Conservation (phyloP, 2,888 invertebrate species). For the Orgyia antiqua region DNA sequence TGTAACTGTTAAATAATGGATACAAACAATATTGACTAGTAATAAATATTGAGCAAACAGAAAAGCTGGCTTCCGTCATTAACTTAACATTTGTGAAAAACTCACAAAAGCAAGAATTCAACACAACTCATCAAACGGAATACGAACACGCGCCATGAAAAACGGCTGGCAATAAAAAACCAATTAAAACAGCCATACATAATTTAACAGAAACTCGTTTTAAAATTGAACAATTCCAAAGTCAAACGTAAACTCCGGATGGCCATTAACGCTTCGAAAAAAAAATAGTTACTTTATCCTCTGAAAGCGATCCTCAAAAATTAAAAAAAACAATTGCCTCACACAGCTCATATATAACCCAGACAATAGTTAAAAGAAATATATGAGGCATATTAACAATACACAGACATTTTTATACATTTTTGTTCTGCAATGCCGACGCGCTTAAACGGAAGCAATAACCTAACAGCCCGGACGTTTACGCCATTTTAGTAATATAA, state of each 20-base stretch:
- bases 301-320: conserved; percentile 18
- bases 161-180: conserved; percentile 13
- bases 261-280: conserved; percentile 17
- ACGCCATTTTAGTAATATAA: conserved; percentile 40
- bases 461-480: conserved; percentile 40
- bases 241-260: conserved; percentile 20
- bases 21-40: too few species aligned
- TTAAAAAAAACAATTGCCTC: conserved; percentile 30
- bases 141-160: conserved; percentile 3
- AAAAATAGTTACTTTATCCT: conserved; percentile 21
- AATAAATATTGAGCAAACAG: too few species aligned
- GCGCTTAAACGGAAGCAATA: conserved; percentile 47
- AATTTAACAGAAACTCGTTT: conserved; percentile 23
- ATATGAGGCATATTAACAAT: conserved; percentile 38
- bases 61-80: too few species aligned
- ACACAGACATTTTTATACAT: conserved; percentile 34
- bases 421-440: conserved; percentile 29
- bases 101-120: conserved; percentile 1
- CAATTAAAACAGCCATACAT: conserved; percentile 20
- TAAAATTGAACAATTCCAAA: conserved; percentile 24
- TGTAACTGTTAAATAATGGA: too few species aligned
- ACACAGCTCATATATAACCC: conserved; percentile 26
- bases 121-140: conserved; percentile 6
- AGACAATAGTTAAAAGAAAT: conserved; percentile 41
- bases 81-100: not conserved